A percentile compares a stretch with the other conserved stretches of the same genome.
phyloP scores from a whole-genome alignment of 2,113 vertebrate species.

The Myrmecobius fasciatus region DNA sequence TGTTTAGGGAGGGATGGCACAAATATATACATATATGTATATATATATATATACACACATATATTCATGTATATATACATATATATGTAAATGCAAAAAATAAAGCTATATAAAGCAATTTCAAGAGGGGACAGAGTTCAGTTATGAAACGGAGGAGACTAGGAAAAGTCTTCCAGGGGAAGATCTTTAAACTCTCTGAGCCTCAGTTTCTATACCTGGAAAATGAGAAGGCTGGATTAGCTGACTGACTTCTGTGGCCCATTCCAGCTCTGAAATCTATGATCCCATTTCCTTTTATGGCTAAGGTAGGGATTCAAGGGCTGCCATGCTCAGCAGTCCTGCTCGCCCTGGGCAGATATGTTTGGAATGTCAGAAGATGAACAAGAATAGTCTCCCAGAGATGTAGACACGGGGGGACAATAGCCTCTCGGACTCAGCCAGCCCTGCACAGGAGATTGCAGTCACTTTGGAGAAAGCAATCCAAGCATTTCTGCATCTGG shows the following conservation, averaged over 20 bases:
- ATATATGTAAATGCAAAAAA: background rate
- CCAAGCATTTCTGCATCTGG: slow-evolving; percentile 12
- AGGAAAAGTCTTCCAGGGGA: background rate
- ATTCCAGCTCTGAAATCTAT: background rate
- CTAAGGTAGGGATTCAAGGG: background rate
- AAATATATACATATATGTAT: background rate
- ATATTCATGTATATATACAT: background rate
- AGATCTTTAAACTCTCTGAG: background rate
- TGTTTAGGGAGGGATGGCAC: background rate
- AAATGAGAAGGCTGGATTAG: background rate
- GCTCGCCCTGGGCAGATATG: background rate
- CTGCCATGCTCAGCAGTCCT: background rate
- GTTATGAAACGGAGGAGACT: background rate
- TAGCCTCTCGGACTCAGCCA: background rate
- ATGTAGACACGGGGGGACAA: background rate
- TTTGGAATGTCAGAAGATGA: background rate
- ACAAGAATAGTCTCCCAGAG: background rate
- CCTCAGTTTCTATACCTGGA: background rate
- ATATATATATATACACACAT: background rate
- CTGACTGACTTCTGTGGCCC: background rate
- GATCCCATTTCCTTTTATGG: slow-evolving; percentile 1
- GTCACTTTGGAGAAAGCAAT: background rate
- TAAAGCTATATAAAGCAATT: background rate
- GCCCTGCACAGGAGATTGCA: background rate
- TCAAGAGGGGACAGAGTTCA: background rate